Base-by-base conservation (phyloP, 64 coral and sea anemone species). In the Astreopora myriophthalma region DNA sequence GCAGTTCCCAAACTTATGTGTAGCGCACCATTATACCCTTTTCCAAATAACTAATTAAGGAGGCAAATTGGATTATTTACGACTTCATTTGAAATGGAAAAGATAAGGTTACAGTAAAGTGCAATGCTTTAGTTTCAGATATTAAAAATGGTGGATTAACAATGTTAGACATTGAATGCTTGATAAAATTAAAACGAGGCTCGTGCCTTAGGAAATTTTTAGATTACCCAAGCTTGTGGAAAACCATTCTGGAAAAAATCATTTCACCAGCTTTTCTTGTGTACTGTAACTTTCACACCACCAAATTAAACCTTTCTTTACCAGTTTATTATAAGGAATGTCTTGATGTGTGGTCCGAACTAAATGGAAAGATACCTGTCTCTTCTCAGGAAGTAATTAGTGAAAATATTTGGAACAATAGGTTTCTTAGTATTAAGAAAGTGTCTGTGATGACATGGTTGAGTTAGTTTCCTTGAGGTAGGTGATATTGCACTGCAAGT, bases 111-210 rank as follows among this genome's bases (percentile, higher is more conserved):
- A n/a, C n/a, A n/a, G n/a, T n/a, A n/a, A 71, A 71, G 35, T 31
- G 68, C 28, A 6, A 34, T 71, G 68, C 32, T 10, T 34, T 71
- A 29, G 35, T 71, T 12, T 71, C 68, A 3, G 68, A 71, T 34
- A 17, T 71, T 5, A 35, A 71, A 35, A 71, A 71, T 10, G 68
- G 68, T 0, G 30, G 71, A 27, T 73, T 89, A 24, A 89, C 31
- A 63, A 89, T 89, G 48, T 23, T 73, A 34, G 86, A 89, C 76
- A 38, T 89, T 60, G 73, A 89, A 62, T 74, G 24, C 13, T 35
- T 38, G 49, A 63, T 89, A 35, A 27, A 38, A 65, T 8, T 72
- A 1, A 48, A 76, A 26, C 48, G 73, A 76, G 86, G 75, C 23
- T 61, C 74, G 26, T 74, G 69, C 34, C 2, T 88, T 16, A 74